Percentiles rank a stretch among this genome's conserved stretches.
Conservation (phyloP, 2,888 invertebrate genomes). For the Epirrita christyi region DNA sequence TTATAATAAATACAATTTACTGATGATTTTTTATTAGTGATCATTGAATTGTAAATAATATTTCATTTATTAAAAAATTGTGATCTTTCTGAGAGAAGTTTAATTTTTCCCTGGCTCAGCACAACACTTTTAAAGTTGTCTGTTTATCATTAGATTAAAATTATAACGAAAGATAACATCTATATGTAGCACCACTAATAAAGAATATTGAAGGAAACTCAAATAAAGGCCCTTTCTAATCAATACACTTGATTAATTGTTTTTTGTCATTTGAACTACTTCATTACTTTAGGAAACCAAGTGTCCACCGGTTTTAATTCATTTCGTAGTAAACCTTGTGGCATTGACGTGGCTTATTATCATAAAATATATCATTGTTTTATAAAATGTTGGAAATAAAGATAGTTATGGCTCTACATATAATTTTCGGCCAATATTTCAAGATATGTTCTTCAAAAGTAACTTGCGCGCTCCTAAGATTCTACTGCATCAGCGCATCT, state of each 20-base stretch:
- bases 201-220: neutral
- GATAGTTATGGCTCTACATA: conserved; percentile 3
- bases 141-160: no score
- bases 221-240: neutral
- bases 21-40: conserved; percentile 57
- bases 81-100: conserved; percentile 57
- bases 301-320: neutral
- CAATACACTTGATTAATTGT: neutral
- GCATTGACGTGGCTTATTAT: neutral
- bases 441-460: conserved; percentile 10
- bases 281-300: neutral
- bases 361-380: neutral
- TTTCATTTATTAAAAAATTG: conserved; percentile 71
- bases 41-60: conserved; percentile 75
- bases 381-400: neutral
- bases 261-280: neutral
- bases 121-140: no score
- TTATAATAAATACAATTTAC: conserved; percentile 37
- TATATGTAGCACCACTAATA: no score
- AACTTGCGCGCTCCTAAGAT: neutral
- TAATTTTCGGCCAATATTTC: conserved; percentile 4
- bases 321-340: neutral
- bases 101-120: conserved; percentile 28
- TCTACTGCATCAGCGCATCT: neutral
- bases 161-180: no score